Evolutionary conservation across 2,113 vertebrate genomes (phyloP).

Genomic region (Saguinus imperator): DNA sequence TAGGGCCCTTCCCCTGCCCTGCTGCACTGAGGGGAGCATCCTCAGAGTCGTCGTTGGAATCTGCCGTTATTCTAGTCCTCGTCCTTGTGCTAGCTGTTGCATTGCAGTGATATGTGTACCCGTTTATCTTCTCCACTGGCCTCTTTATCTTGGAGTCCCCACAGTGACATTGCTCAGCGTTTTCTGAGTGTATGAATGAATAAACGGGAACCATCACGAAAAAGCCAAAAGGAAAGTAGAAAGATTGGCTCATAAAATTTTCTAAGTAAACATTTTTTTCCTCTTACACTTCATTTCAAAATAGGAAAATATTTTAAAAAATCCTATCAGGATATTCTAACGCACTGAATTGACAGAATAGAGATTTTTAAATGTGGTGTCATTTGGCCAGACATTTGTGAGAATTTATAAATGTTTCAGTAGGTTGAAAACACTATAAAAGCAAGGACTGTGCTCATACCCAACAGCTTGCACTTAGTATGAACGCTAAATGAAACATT

Average conservation of each 20-base stretch:
- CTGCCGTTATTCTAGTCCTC: not conserved
- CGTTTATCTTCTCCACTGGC: not conserved
- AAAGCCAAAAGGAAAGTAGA: not conserved
- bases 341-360: not conserved
- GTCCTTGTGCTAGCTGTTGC: not conserved
- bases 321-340: not conserved
- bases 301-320: not conserved
- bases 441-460: not conserved
- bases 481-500: not conserved
- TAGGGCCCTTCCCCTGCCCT: too few relatives aligned
- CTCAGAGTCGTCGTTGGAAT: not conserved
- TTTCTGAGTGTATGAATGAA: not conserved
- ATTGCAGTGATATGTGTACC: not conserved
- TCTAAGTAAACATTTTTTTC: not conserved
- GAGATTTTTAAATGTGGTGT: not conserved
- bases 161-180: not conserved
- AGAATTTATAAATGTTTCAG: not conserved
- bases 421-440: not conserved
- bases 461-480: not conserved
- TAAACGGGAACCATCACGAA: not conserved
- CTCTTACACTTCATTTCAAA: not conserved
- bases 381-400: not conserved
- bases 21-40: not conserved
- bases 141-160: not conserved
- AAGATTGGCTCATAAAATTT: not conserved